These are phyloP conservation scores for Mycetomoellerius zeteki DNA, from an alignment of 1,140 invertebrate species.

Conservation along the genomic window DNA sequence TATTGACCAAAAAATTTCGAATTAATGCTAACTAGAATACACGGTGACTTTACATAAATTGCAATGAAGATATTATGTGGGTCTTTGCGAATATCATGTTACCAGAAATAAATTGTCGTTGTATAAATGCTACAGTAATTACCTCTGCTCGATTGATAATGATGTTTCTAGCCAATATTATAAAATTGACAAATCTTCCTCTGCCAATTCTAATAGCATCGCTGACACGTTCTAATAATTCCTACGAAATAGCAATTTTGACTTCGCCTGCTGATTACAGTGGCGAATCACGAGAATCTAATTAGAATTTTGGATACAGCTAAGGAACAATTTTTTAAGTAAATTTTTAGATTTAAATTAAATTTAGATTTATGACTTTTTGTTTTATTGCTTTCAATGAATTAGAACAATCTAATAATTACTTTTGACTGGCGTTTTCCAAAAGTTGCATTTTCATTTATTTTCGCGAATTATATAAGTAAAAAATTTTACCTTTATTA, in stretches of 20 bases:
- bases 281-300: constrained; percentile 7
- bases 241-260: constrained; percentile 82
- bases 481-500: constrained; percentile 76
- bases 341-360: background rate
- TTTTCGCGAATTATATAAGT: constrained; percentile 14
- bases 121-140: constrained; percentile 69
- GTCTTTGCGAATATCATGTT: background rate
- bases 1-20: background rate
- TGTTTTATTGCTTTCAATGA: background rate
- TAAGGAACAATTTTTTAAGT: background rate
- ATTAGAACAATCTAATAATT: background rate
- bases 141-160: constrained; percentile 82
- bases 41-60: background rate
- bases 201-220: constrained; percentile 83
- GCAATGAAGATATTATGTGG: background rate
- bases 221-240: constrained; percentile 81
- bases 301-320: constrained; percentile 3
- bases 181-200: constrained; percentile 84
- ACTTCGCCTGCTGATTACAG: constrained; percentile 21
- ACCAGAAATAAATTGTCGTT: background rate
- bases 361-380: background rate
- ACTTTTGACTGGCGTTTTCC: background rate
- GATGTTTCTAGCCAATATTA: constrained; percentile 83
- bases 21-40: background rate
- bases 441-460: constrained; percentile 25